Evolutionary conservation across 2,113 vertebrate genomes (phyloP).

Genomic region (Macrotis lagotis): DNA sequence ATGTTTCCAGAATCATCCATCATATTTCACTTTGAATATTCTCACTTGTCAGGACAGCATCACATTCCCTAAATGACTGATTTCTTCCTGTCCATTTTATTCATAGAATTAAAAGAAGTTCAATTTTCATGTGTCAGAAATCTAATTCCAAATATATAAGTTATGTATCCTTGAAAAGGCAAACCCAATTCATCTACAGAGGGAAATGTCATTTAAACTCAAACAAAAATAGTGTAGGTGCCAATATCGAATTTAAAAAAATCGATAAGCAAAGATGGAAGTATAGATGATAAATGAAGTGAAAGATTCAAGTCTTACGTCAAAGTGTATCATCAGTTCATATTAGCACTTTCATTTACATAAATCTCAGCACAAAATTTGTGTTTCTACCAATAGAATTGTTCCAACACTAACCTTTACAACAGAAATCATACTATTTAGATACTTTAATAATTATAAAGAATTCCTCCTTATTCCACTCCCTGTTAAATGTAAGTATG

Average conservation of each 20-base stretch:
- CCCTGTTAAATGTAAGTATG: slow-evolving; percentile 41
- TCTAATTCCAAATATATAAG: not conserved
- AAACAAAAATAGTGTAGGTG: not conserved
- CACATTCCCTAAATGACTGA: not conserved
- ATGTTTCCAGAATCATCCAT: not conserved
- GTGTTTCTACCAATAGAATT: slow-evolving; percentile 2
- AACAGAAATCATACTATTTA: slow-evolving; percentile 10
- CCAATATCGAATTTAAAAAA: not conserved
- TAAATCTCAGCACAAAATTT: not conserved
- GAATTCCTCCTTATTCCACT: slow-evolving; percentile 48
- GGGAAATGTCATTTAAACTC: not conserved
- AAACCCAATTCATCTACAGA: not conserved
- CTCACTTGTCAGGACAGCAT: not conserved
- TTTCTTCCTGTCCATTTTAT: not conserved
- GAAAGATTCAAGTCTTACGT: not conserved
- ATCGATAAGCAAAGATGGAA: not conserved
- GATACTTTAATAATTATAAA: slow-evolving; percentile 54
- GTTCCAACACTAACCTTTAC: not conserved
- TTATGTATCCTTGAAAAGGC: not conserved
- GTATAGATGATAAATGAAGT: not conserved
- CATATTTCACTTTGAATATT: not conserved
- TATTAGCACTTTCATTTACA: slow-evolving; percentile 32
- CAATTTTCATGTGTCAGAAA: not conserved
- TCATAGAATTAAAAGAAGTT: not conserved
- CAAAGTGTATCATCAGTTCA: not conserved